Percentiles rank a stretch among this genome's conserved stretches.
Conservation (phyloP, 2,113 vertebrate species). For the Bufo bufo region DNA sequence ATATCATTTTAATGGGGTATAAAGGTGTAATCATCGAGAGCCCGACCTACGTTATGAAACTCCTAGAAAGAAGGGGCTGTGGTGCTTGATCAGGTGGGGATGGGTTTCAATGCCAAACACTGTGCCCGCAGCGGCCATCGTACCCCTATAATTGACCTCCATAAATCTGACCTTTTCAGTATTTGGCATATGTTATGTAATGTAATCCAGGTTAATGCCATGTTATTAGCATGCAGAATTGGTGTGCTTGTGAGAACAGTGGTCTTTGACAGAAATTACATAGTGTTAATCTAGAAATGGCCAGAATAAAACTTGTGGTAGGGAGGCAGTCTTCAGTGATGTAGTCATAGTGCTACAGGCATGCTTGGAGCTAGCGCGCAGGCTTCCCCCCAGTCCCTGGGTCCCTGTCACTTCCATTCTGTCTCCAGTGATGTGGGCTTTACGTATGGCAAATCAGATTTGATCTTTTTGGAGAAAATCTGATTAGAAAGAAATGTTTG, state of each 20-base stretch:
- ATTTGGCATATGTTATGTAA: too few relatives aligned
- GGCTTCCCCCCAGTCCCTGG: constrained; percentile 66
- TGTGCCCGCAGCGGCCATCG: too few relatives aligned
- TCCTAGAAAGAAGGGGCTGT: too few relatives aligned
- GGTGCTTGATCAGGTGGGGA: too few relatives aligned
- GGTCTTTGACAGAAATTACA: constrained; percentile 66
- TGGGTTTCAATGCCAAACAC: too few relatives aligned
- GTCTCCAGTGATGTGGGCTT: constrained; percentile 63
- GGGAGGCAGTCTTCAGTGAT: constrained; percentile 57
- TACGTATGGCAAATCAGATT: constrained; percentile 51
- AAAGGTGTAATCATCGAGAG: too few relatives aligned
- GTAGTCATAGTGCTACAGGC: constrained; percentile 62
- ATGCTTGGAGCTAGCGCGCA: constrained; percentile 66
- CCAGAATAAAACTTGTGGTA: constrained; percentile 62
- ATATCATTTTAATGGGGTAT: too few relatives aligned
- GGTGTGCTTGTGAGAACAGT: constrained; percentile 15
- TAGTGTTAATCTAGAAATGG: constrained; percentile 63
- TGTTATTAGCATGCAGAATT: too few relatives aligned
- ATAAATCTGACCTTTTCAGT: too few relatives aligned
- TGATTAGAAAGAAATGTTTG: neutral
- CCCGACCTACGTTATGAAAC: too few relatives aligned
- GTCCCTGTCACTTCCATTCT: constrained; percentile 68
- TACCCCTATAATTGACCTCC: too few relatives aligned
- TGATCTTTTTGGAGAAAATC: neutral
- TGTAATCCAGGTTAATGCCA: too few relatives aligned